Evolutionary conservation across 2,113 vertebrate species (phyloP), one percentile per base, ranked within the genome.

Genomic region (Pao palembangensis): DNA sequence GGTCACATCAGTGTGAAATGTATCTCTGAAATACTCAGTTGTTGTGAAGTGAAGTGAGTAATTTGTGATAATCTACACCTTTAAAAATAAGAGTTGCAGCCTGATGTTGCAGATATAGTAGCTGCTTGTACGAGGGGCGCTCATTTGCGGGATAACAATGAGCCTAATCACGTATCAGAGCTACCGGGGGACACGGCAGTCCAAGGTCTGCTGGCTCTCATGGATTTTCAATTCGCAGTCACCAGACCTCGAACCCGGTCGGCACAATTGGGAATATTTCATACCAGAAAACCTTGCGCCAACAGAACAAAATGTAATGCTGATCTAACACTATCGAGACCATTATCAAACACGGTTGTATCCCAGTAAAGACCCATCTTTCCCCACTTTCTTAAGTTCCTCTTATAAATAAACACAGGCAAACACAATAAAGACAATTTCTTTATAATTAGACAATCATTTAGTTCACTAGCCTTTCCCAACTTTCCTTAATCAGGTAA

Each of bases 101-200:
- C 78, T 15, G 13, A 55, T 78, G 69, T 64, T 70, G 61, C 31
- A 46, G 51, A 51, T 67, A 71, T 56, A 7, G 25, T 2, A 28
- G 25, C 25, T 16, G 44, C 44, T 47, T 16, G 34, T 47, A n/a
- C 15, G 5, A 47, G 44, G 15, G 15, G 44, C 44, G 15, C 44
- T 47, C n/a, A 47, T 47, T 16, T 17, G 1, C 1, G 14, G 4
- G 15, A 47, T 47, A 47, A 69, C 66, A 79, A 79, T 58, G 63
- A 71, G 55, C 41, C 55, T 54, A 50, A 68, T 67, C 47, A 64
- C 50, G 61, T 66, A 78, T 71, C 71, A 75, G 54, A 69, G 68
- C 54, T 68, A 55, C 69, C 67, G 6, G 25, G 64, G 64, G 72
- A 67, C 53, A 69, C 31, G 47, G 63, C 68, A 52, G 25, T 19